These are phyloP conservation scores for Pocillopora meandrina DNA, from an alignment of 92 coral and sea anemone genomes.

Conservation along the genomic window DNA sequence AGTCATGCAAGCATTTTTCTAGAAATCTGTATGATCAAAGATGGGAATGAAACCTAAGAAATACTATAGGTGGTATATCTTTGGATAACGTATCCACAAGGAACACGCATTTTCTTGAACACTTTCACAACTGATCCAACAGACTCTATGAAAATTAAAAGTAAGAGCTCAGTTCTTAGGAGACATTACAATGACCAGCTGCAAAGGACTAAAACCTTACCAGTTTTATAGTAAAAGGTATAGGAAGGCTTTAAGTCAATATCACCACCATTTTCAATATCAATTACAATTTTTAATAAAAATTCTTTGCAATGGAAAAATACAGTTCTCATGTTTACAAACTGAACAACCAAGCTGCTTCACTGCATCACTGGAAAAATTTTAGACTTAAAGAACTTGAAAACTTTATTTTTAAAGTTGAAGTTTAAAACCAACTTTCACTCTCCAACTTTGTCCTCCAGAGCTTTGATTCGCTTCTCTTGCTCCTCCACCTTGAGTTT, in stretches of 20 bases:
- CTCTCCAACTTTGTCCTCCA: constrained; percentile 40
- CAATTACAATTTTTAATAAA: constrained; percentile 15
- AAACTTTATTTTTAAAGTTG: background rate
- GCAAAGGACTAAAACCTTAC: background rate
- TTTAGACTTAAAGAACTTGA: background rate
- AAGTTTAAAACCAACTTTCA: background rate
- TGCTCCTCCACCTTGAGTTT: constrained; percentile 53
- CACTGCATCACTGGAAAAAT: background rate
- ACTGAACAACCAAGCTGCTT: background rate
- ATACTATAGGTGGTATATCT: no score
- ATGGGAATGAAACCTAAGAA: no score
- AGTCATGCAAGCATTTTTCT: no score
- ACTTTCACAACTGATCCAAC: no score
- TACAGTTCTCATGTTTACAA: constrained; percentile 18
- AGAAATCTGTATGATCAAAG: no score
- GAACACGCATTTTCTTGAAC: no score
- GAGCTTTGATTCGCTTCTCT: constrained; percentile 54
- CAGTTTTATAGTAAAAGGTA: no score
- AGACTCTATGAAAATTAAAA: no score
- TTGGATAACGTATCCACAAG: no score
- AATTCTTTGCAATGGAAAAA: constrained; percentile 20
- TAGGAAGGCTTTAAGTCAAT: no score
- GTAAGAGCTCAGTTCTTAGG: no score
- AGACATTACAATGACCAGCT: background rate
- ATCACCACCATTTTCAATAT: background rate